Evolutionary conservation across 1,140 invertebrate genomes (phyloP).

Genomic region (Stenopsyche tienmushanensis): DNA sequence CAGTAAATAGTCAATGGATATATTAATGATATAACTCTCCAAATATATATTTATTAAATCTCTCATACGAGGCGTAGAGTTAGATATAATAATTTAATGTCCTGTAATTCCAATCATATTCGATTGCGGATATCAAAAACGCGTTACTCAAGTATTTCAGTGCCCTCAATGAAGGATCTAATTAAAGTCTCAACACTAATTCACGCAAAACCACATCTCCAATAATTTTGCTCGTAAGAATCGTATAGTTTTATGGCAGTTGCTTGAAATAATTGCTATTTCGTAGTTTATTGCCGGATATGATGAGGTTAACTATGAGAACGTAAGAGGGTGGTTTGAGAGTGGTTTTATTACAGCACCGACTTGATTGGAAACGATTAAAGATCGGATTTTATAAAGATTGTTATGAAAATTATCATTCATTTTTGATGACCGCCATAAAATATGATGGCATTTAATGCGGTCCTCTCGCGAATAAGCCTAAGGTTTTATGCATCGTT

Average conservation of each 20-base stretch:
- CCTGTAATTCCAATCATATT: too few relatives aligned
- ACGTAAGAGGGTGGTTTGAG: neutral
- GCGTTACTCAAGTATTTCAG: too few relatives aligned
- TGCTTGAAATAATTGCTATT: slow-evolving; percentile 19
- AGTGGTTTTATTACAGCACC: slow-evolving; percentile 20
- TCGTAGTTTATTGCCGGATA: slow-evolving; percentile 17
- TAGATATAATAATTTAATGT: too few relatives aligned
- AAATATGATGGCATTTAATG: slow-evolving; percentile 23
- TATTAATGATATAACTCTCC: neutral
- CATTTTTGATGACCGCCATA: slow-evolving; percentile 25
- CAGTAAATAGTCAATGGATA: neutral
- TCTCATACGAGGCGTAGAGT: too few relatives aligned
- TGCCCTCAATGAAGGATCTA: too few relatives aligned
- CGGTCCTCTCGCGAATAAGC: slow-evolving; percentile 19
- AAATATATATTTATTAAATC: too few relatives aligned
- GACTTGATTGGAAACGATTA: slow-evolving; percentile 30
- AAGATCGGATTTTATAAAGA: slow-evolving; percentile 29
- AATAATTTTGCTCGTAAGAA: too few relatives aligned
- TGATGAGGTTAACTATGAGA: slow-evolving; percentile 14
- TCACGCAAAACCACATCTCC: too few relatives aligned
- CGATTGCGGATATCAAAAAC: too few relatives aligned
- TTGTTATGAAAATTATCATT: slow-evolving; percentile 21
- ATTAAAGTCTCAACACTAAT: too few relatives aligned
- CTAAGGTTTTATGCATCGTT: slow-evolving; percentile 5
- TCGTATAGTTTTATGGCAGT: slow-evolving; percentile 16